These are phyloP conservation scores for Aricia artaxerxes DNA, from an alignment of 2,888 invertebrate species.

Conservation along the genomic window DNA sequence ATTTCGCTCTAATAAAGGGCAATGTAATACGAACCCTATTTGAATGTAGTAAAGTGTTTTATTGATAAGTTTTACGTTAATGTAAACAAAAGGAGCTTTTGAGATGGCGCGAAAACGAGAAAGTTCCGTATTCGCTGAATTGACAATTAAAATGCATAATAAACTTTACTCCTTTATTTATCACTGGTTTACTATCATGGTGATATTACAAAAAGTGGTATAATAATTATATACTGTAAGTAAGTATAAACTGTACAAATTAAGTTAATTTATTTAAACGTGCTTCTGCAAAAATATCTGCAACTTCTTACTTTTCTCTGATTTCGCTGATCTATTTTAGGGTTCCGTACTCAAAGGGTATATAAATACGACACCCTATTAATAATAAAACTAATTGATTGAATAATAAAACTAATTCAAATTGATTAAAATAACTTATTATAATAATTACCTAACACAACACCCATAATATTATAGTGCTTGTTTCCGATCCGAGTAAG, in stretches of 20 bases:
- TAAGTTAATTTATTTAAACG: too few species aligned
- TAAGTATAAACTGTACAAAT: too few species aligned
- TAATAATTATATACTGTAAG: too few species aligned
- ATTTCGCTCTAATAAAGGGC: conserved; percentile 39
- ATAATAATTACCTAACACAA: too few species aligned
- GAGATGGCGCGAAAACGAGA: conserved; percentile 44
- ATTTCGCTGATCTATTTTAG: background rate
- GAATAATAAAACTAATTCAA: background rate
- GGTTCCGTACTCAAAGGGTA: background rate
- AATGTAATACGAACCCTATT: conserved; percentile 34
- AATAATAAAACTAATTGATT: background rate
- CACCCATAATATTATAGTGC: too few species aligned
- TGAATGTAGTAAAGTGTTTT: background rate
- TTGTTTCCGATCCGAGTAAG: too few species aligned
- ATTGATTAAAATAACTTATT: too few species aligned
- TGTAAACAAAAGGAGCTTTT: conserved; percentile 39
- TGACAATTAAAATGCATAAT: background rate
- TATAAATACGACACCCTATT: background rate
- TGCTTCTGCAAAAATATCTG: background rate
- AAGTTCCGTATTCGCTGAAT: background rate
- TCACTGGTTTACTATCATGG: background rate
- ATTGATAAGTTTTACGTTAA: conserved; percentile 26
- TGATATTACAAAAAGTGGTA: background rate
- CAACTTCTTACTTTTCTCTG: background rate
- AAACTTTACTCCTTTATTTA: background rate